Conservation (phyloP, 2,113 vertebrate species). For the Oxyruncus cristatus region DNA sequence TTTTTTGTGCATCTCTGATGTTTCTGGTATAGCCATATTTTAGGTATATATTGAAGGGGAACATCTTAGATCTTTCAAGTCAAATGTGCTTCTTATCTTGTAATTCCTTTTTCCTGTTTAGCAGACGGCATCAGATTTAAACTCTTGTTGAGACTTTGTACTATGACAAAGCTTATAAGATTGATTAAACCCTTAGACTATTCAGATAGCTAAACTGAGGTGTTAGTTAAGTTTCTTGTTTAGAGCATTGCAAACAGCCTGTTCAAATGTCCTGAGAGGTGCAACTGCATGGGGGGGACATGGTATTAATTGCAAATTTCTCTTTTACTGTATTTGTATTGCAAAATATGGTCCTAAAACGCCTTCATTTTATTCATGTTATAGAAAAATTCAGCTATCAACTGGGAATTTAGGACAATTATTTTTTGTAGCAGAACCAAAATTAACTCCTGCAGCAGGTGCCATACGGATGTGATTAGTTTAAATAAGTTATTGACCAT, state of each 20-base stretch:
- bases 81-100: not conserved
- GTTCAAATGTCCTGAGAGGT: not conserved
- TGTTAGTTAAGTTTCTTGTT: not conserved
- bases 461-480: not conserved
- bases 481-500: not conserved
- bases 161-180: not conserved
- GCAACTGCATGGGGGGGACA: not conserved
- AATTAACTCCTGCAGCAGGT: not conserved
- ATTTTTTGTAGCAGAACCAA: not conserved
- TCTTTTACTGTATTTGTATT: not conserved
- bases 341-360: not conserved
- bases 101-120: not conserved
- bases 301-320: not conserved
- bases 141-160: not conserved
- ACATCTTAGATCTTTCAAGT: not conserved
- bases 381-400: not conserved
- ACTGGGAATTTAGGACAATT: not conserved
- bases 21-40: not conserved
- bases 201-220: not conserved
- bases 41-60: not conserved
- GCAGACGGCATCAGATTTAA: not conserved
- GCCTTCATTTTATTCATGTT: not conserved
- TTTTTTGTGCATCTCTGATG: not conserved
- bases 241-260: not conserved
- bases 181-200: not conserved